Evolutionary conservation across 92 coral and sea anemone species (phyloP), one percentile per base, ranked within the genome.

Genomic region (Muricea muricata): DNA sequence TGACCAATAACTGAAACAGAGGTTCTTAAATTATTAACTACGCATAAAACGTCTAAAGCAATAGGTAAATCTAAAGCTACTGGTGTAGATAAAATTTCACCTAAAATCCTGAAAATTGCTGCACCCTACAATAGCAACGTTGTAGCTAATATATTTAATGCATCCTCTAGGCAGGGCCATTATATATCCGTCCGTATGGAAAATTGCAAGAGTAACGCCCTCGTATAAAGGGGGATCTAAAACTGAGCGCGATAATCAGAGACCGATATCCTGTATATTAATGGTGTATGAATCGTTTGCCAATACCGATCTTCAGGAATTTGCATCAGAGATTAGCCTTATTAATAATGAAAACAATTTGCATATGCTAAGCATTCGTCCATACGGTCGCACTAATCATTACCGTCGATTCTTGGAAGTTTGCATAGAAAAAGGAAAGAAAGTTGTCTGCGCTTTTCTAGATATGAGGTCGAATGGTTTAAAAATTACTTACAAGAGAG

Each of bases 361-460:
- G 88, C 88, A 1, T 84, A 32, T 35, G 52, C 13, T 12, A 84
- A 54, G 25, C 48, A 86, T 40, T 78, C 77, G n/a, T 47, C 89
- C 8, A 86, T 7, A 78, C 79, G 30, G 85, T 66, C n/a, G 85
- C 85, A 1, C 72, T 85, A 18, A 78, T 86, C 9, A 45, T 0
- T 32, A 77, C 77, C 45, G 88, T 84, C 26, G 76, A 89, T 55
- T 40, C 86, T 1, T 89, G 86, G 86, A 88, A 73, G 82, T 17
- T 72, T 2, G 89, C 92, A 84, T 89, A 39, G 83, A 89, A 54
- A 74, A 52, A 39, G 70, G 77, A 31, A 71, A 68, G 37, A 89
- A 89, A 85, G 89, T 89, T 25, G 92, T 85, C 18, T 78, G 89
- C 55, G 54, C 84, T 2, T 89, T 89, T 37, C 63, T 89, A 0